Percentiles rank a stretch among this genome's conserved stretches.
These are phyloP conservation scores for Hyla sarda DNA, from an alignment of 2,113 vertebrate species.

Conservation along the genomic window DNA sequence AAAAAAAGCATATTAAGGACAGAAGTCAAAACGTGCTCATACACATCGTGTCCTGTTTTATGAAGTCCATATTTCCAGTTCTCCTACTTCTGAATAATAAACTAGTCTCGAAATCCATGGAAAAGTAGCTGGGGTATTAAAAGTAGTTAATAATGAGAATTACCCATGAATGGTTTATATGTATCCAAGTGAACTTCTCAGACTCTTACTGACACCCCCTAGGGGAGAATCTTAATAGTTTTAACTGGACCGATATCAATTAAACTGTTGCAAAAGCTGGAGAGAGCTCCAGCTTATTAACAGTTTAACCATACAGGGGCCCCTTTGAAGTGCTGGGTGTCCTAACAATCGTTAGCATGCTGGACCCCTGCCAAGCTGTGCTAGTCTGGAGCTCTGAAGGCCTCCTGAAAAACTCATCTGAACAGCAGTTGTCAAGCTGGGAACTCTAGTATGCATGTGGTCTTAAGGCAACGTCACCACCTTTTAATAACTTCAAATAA, in stretches of 20 bases:
- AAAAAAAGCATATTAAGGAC: background rate
- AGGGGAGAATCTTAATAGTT: conserved; percentile 36
- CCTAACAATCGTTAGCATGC: conserved; percentile 50
- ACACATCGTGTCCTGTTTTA: background rate
- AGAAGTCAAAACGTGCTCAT: background rate
- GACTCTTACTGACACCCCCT: conserved; percentile 15
- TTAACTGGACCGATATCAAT: conserved; percentile 53
- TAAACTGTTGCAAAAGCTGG: conserved; percentile 47
- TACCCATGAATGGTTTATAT: conserved; percentile 26
- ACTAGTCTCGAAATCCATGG: background rate
- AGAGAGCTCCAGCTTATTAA: conserved; percentile 47
- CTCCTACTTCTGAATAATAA: background rate
- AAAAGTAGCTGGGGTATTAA: background rate
- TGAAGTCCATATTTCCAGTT: background rate
- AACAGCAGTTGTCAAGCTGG: conserved; percentile 59
- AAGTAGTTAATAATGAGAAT: conserved; percentile 4
- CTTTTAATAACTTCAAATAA: conserved; percentile 58
- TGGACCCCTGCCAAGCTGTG: conserved; percentile 54
- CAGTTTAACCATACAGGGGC: conserved; percentile 58
- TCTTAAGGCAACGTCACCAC: conserved; percentile 36
- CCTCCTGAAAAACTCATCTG: conserved; percentile 58
- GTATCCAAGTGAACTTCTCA: conserved; percentile 7
- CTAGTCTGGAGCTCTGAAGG: conserved; percentile 48
- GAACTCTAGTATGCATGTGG: conserved; percentile 50
- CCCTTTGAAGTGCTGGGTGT: conserved; percentile 60